Evolutionary conservation across 2,888 invertebrate species (phyloP).

Genomic region (Morpho deidamia): DNA sequence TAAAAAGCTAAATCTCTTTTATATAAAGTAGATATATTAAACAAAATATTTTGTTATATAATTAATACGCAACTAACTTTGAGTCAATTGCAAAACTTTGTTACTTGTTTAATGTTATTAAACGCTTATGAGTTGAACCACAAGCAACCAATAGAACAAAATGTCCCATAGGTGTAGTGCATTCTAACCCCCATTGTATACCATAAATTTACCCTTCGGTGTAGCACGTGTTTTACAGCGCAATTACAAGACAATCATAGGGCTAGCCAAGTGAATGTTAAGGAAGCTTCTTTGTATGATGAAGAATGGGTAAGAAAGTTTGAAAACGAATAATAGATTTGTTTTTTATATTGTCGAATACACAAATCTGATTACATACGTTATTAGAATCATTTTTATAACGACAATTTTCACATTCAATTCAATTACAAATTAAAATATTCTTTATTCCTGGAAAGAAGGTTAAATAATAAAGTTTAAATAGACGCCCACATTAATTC

Average conservation of each 20-base stretch:
- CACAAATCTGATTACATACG: too few species aligned
- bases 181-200: slow-evolving; percentile 50
- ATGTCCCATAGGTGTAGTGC: slow-evolving; percentile 43
- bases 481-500: neutral
- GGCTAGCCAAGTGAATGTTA: slow-evolving; percentile 37
- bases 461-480: too few species aligned
- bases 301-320: slow-evolving; percentile 17
- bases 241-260: slow-evolving; percentile 66
- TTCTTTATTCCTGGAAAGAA: too few species aligned
- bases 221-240: slow-evolving; percentile 71
- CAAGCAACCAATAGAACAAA: slow-evolving; percentile 22
- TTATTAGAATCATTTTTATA: too few species aligned
- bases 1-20: too few species aligned
- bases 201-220: slow-evolving; percentile 56
- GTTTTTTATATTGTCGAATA: neutral
- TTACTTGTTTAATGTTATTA: too few species aligned
- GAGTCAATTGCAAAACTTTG: too few species aligned
- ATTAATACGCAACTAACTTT: too few species aligned
- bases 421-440: too few species aligned
- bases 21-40: too few species aligned
- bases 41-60: too few species aligned
- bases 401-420: too few species aligned
- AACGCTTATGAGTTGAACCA: slow-evolving; percentile 25
- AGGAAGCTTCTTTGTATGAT: slow-evolving; percentile 51
- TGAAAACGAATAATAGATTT: slow-evolving; percentile 1